phyloP scores from a whole-genome alignment of 2,113 vertebrate species.

The Amazona vittata region DNA sequence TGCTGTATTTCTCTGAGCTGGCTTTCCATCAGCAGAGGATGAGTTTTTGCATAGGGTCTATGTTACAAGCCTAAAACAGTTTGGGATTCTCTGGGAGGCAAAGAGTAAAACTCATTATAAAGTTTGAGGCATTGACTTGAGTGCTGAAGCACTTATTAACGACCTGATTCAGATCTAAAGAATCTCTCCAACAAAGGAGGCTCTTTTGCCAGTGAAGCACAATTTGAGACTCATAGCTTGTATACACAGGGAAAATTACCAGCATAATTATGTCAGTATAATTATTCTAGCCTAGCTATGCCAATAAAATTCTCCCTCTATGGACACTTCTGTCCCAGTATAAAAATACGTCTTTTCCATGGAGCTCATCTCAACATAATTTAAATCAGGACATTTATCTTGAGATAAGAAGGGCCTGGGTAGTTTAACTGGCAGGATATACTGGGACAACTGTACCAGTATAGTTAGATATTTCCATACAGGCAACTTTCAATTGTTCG shows the following conservation, averaged over 20 bases:
- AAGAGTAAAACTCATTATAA: slow-evolving; percentile 40
- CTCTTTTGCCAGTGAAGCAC: slow-evolving; percentile 59
- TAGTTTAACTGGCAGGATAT: background rate
- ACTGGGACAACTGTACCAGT: background rate
- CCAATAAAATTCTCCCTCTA: slow-evolving; percentile 46
- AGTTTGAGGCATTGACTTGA: slow-evolving; percentile 33
- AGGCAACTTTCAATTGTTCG: slow-evolving; percentile 19
- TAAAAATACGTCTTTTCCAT: background rate
- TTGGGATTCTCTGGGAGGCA: background rate
- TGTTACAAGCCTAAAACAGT: background rate
- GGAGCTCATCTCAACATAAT: background rate
- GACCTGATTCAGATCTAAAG: slow-evolving; percentile 65
- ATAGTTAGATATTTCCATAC: background rate
- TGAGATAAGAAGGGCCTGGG: background rate
- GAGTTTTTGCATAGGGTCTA: background rate
- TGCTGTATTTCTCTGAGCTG: background rate
- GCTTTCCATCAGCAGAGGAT: background rate
- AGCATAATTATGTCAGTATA: slow-evolving; percentile 47
- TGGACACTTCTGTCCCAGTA: slow-evolving; percentile 12
- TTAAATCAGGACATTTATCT: slow-evolving; percentile 35
- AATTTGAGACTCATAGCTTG: slow-evolving; percentile 63
- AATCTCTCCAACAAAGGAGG: slow-evolving; percentile 53
- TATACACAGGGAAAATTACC: slow-evolving; percentile 64
- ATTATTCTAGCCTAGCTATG: slow-evolving; percentile 47
- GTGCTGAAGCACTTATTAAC: slow-evolving; percentile 51